Base-by-base conservation (phyloP, 2,113 vertebrate genomes). In the Cygnus atratus region DNA sequence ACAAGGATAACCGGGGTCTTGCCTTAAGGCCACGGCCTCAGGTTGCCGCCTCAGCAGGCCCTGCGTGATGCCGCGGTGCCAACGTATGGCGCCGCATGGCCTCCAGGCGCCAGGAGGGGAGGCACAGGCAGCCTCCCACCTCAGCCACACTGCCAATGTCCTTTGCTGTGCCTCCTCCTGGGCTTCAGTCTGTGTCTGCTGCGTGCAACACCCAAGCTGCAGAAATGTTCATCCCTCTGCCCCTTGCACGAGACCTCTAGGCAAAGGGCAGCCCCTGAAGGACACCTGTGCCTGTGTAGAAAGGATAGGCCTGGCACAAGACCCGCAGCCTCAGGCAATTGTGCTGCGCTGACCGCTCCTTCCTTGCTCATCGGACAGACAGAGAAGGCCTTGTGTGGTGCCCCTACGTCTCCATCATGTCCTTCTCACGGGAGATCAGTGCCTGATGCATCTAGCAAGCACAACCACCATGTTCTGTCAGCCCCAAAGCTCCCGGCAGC, bases 341-440 rank as follows among this genome's bases (percentile, higher is more conserved):
- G 0, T 3, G 2, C 7, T 13, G 68, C 31, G 4, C 61, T 39
- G 43, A 25, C 52, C 67, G 71, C 31, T 84, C 24, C 41, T 52
- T 52, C 26, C 37, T 57, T 3, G 0, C 70, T 31, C 70, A 14
- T 8, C 1, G 5, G 28, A 22, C 8, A 50, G 52, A 41, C 6
- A 25, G 33, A 21, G 29, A 55, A 79, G 16, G 16, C n/a, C 35
- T 50, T 26, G 22, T 0, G 0, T 1, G 0, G 5, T 29, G 39
- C 2, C 48, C 37, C 59, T 63, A 20, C 22, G 18, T 9, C 11
- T 4, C 41, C 50, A 33, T 62, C 28, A 0, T 0, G 7, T 46
- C 59, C 55, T 66, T 54, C 44, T 68, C 50, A 46, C 22, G 22
- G 33, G 7, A 65, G 4, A 33, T 9, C 41, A 84, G 37, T 9